phyloP scores from a whole-genome alignment of 2,888 invertebrate species.

The Lasioglossum pauxillum region DNA sequence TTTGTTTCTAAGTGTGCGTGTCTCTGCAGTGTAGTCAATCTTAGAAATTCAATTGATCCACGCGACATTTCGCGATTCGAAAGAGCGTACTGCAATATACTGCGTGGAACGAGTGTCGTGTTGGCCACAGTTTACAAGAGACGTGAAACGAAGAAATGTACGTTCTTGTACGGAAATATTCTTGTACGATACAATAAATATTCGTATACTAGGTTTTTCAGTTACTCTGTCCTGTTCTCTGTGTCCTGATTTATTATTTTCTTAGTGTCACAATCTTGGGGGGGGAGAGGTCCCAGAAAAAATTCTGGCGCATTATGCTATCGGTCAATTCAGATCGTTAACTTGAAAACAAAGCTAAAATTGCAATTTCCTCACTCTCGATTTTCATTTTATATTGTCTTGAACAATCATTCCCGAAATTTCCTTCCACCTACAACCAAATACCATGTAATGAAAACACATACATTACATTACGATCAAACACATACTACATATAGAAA shows the following conservation, averaged over 20 bases:
- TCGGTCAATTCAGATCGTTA: too few relatives aligned
- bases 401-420: too few relatives aligned
- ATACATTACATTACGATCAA: neutral
- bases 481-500: neutral
- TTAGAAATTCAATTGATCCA: too few relatives aligned
- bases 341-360: too few relatives aligned
- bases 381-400: too few relatives aligned
- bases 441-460: neutral
- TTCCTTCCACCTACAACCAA: too few relatives aligned
- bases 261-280: too few relatives aligned
- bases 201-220: neutral
- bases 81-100: neutral
- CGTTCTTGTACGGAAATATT: conserved; percentile 39
- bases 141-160: conserved; percentile 54
- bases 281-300: too few relatives aligned
- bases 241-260: neutral
- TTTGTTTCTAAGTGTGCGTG: neutral
- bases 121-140: conserved; percentile 64
- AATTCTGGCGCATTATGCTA: too few relatives aligned
- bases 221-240: neutral
- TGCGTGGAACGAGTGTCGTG: conserved; percentile 32
- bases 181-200: conserved; percentile 3
- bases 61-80: too few relatives aligned
- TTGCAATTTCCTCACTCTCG: too few relatives aligned
- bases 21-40: too few relatives aligned